A percentile compares a stretch with the other conserved stretches of the same genome.
These are phyloP conservation scores for Lasiurus cinereus DNA, from an alignment of 2,113 vertebrate genomes.

Conservation along the genomic window DNA sequence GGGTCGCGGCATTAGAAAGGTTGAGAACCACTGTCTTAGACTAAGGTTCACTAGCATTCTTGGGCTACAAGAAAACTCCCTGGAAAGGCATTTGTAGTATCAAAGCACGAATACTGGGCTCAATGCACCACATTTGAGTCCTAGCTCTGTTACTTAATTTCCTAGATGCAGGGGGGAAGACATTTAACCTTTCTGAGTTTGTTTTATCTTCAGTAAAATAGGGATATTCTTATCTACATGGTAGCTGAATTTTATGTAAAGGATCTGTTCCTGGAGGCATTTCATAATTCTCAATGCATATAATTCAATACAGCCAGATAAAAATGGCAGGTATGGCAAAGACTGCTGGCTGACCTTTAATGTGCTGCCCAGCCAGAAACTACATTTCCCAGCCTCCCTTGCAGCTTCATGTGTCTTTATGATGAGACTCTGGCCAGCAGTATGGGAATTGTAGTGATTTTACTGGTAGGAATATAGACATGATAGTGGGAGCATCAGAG, in stretches of 20 bases:
- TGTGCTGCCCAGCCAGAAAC: neutral
- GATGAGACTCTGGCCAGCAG: neutral
- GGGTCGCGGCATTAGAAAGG: no score
- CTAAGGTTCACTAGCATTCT: neutral
- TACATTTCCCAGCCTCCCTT: neutral
- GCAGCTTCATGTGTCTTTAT: neutral
- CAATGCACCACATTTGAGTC: neutral
- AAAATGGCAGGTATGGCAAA: neutral
- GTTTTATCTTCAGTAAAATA: neutral
- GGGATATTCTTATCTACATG: neutral
- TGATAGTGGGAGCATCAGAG: neutral
- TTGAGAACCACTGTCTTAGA: neutral
- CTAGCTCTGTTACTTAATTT: constrained; percentile 14
- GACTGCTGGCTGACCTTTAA: neutral
- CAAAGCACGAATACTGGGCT: neutral
- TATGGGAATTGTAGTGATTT: neutral
- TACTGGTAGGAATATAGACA: neutral
- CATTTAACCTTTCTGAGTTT: neutral
- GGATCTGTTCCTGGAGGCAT: neutral
- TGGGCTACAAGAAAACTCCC: neutral
- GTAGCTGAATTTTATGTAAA: neutral
- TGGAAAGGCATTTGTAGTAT: neutral
- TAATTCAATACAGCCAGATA: neutral
- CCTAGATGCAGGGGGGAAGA: neutral
- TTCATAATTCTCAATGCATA: constrained; percentile 10